Evolutionary conservation across 2,888 invertebrate genomes (phyloP).

Genomic region (Chloroclystis v-ata): DNA sequence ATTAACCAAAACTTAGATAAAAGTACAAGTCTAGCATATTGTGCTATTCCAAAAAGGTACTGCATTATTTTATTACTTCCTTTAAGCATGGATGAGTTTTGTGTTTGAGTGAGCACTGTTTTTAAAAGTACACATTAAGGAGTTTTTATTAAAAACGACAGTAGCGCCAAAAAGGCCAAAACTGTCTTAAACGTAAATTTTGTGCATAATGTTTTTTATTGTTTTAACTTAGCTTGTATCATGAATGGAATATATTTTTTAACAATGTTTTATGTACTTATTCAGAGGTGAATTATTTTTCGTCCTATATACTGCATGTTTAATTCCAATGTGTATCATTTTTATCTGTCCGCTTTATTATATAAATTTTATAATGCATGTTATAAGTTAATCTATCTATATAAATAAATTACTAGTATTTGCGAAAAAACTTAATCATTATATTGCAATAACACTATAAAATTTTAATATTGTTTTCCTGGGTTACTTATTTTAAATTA

Average conservation of each 20-base stretch:
- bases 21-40: constrained; percentile 18
- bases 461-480: no score
- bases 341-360: neutral
- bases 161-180: no score
- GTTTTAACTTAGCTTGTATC: neutral
- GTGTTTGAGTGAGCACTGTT: neutral
- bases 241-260: neutral
- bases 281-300: neutral
- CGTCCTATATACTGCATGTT: neutral
- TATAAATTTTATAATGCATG: neutral
- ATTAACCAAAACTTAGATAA: constrained; percentile 1
- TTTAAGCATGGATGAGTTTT: constrained; percentile 5
- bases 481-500: no score
- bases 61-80: constrained; percentile 14
- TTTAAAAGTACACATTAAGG: neutral
- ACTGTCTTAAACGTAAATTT: neutral
- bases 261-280: neutral
- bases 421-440: no score
- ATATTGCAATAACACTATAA: no score
- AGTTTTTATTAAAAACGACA: no score
- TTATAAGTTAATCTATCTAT: no score
- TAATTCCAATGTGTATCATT: neutral
- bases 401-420: no score
- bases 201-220: neutral
- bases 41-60: constrained; percentile 30